Conservation (phyloP, 2,113 vertebrate genomes). For the Pleuronectes platessa region DNA sequence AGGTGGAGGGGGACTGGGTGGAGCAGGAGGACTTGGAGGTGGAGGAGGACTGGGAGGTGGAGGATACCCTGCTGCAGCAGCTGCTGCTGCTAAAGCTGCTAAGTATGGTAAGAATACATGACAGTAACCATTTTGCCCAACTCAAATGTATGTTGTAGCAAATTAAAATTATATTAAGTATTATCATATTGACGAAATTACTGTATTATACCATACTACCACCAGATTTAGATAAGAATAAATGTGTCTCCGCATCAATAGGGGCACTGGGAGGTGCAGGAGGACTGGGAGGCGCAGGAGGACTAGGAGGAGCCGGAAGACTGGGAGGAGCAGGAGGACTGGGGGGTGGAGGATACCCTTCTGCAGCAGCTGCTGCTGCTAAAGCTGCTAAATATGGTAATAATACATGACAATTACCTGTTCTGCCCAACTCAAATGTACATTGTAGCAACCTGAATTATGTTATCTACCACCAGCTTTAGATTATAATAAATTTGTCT, state of each 20-base stretch:
- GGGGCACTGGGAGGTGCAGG: conserved; percentile 5
- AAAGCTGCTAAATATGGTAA: conserved; percentile 58
- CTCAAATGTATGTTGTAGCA: too few relatives aligned
- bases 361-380: conserved; percentile 47
- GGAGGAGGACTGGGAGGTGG: conserved; percentile 13
- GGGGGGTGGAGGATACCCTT: conserved; percentile 10
- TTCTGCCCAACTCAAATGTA: too few relatives aligned
- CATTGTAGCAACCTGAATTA: too few relatives aligned
- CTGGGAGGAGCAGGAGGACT: conserved; percentile 19
- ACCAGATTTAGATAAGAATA: too few relatives aligned
- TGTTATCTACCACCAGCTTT: neutral
- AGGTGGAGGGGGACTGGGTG: conserved; percentile 11
- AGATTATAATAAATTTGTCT: neutral
- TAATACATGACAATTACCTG: neutral
- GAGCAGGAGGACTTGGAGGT: neutral
- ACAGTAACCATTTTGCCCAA: too few relatives aligned
- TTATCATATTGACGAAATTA: too few relatives aligned
- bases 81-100: conserved; percentile 58
- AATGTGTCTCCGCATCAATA: neutral
- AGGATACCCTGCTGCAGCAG: conserved; percentile 29
- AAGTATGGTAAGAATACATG: conserved; percentile 36
- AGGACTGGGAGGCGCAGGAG: conserved; percentile 5
- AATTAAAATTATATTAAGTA: neutral
- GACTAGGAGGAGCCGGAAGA: neutral
- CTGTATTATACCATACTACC: neutral